These are phyloP conservation scores for Dreissena rostriformis DNA, from an alignment of 1,140 invertebrate genomes.

Conservation along the genomic window DNA sequence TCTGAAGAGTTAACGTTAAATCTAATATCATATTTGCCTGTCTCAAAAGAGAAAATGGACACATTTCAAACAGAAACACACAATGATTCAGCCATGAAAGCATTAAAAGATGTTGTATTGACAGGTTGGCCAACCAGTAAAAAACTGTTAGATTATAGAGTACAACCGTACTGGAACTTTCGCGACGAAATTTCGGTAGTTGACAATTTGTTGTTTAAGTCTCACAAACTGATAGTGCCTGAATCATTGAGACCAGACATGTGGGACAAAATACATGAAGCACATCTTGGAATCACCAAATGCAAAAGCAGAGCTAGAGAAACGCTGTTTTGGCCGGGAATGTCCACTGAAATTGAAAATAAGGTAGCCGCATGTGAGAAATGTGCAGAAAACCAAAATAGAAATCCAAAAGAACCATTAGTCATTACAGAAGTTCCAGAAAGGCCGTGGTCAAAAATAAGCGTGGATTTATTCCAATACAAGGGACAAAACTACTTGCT, in stretches of 20 bases:
- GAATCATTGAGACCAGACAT: constrained; percentile 35
- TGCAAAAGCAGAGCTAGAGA: constrained; percentile 38
- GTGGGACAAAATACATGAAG: constrained; percentile 30
- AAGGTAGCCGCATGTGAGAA: too few relatives aligned
- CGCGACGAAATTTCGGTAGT: constrained; percentile 35
- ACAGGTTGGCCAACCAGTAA: constrained; percentile 45
- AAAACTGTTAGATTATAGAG: not conserved
- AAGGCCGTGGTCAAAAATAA: not conserved
- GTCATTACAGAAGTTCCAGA: constrained; percentile 24
- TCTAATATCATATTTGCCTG: constrained; percentile 12
- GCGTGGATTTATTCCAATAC: constrained; percentile 55
- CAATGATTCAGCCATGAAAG: constrained; percentile 34
- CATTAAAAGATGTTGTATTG: constrained; percentile 8
- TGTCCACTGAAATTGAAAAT: constrained; percentile 38
- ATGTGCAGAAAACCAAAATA: constrained; percentile 12
- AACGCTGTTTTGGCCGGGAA: constrained; percentile 51
- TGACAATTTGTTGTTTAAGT: constrained; percentile 51
- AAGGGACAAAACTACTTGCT: constrained; percentile 57
- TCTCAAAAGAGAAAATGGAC: constrained; percentile 22
- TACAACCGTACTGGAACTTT: constrained; percentile 34
- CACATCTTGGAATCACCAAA: constrained; percentile 48
- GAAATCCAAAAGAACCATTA: constrained; percentile 55
- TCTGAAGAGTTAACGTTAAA: constrained; percentile 27
- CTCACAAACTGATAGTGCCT: constrained; percentile 46
- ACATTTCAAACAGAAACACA: constrained; percentile 33